Evolutionary conservation across 1,140 invertebrate species (phyloP), one percentile per base, ranked within the genome.

Genomic region (Anastatus disparis): DNA sequence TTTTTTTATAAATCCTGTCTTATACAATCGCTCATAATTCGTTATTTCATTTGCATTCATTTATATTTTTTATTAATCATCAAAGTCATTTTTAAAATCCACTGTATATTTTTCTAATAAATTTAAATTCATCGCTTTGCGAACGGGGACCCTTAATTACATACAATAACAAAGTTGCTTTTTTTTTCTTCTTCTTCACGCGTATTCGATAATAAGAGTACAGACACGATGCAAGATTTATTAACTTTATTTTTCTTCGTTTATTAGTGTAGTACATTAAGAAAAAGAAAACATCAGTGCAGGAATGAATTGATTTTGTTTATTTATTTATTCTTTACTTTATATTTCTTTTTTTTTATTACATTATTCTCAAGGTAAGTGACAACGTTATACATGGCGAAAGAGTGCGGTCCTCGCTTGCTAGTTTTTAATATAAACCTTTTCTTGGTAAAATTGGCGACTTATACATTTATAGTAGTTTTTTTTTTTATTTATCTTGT

Each of bases 261-360:
- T 66, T 55, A 66, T 55, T 66, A 66, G 52, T 66, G 63, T 44
- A 66, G 52, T 55, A 66, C 24, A 55, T 58, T 46, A 59, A 68
- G 55, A 68, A 69, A 69, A 55, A 27, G 13, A 55, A 55, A 29
- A 55, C 27, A 53, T 69, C 67, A 62, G 46, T 69, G 67, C 67
- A 61, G 56, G 38, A 69, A 69, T 69, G 67, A 62, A 69, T 61
- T 62, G n/a, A n/a, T n/a, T n/a, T n/a, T n/a, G n/a, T n/a, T n/a
- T n/a, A n/a, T n/a, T n/a, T n/a, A n/a, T n/a, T n/a, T n/a, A n/a
- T n/a, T n/a, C n/a, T n/a, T n/a, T n/a, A n/a, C n/a, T n/a, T n/a
- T n/a, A n/a, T n/a, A n/a, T n/a, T n/a, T n/a, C n/a, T n/a, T n/a
- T n/a, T n/a, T n/a, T n/a, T 50, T 52, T 64, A 40, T 52, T 56